A percentile compares a stretch with the other conserved stretches of the same genome.
Conservation (phyloP, 92 coral and sea anemone species). For the Plumapathes pennacea region DNA sequence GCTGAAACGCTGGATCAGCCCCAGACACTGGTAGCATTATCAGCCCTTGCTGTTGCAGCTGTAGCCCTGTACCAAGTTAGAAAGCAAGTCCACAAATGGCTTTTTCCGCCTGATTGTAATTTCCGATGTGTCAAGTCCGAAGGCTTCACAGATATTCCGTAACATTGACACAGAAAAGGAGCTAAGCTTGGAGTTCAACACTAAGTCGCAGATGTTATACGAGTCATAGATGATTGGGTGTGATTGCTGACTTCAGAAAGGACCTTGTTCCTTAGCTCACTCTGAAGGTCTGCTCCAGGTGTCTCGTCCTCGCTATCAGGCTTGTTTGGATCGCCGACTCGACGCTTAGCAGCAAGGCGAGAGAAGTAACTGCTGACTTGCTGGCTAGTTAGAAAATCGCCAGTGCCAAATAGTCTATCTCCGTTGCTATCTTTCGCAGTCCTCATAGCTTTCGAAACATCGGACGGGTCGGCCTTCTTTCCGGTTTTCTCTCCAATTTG, state of each 20-base stretch:
- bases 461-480: background rate
- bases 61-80: too few relatives aligned
- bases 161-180: background rate
- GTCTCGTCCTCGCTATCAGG: background rate
- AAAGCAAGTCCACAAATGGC: too few relatives aligned
- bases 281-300: constrained; percentile 2
- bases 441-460: background rate
- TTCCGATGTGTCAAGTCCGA: background rate
- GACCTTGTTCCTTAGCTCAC: constrained; percentile 27
- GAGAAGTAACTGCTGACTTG: constrained; percentile 40
- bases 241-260: constrained; percentile 37
- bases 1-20: too few relatives aligned
- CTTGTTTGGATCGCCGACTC: constrained; percentile 21
- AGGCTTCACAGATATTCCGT: background rate
- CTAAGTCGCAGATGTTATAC: constrained; percentile 8
- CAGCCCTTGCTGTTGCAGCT: too few relatives aligned
- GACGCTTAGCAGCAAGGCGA: constrained; percentile 42
- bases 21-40: too few relatives aligned
- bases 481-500: constrained; percentile 6
- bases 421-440: constrained; percentile 5
- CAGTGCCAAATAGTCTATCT: background rate
- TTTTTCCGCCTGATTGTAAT: too few relatives aligned
- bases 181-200: background rate
- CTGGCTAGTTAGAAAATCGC: constrained; percentile 34
- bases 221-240: constrained; percentile 5